Conservation (phyloP, 2,797 vertebrate species). For the Gallinago solitaria region DNA sequence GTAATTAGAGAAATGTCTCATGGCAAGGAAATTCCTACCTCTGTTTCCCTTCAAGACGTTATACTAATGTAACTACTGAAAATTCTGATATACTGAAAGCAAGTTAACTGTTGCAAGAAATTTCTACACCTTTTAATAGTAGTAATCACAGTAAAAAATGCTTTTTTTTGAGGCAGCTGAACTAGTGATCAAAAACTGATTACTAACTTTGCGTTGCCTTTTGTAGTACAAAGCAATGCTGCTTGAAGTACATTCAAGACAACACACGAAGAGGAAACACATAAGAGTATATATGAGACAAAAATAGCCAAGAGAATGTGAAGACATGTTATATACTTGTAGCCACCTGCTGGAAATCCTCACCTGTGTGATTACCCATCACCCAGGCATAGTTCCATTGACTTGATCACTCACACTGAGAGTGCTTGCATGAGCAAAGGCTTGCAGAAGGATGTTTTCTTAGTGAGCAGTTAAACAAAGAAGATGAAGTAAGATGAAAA, state of each 20-base stretch:
- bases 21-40: neutral
- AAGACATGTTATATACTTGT: neutral
- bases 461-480: neutral
- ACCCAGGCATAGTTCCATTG: neutral
- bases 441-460: neutral
- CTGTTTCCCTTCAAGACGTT: neutral
- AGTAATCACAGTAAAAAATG: neutral
- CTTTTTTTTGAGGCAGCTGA: neutral
- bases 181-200: neutral
- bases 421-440: neutral
- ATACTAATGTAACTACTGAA: neutral
- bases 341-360: neutral
- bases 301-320: neutral
- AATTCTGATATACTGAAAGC: neutral
- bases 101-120: neutral
- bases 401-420: neutral
- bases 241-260: neutral
- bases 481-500: neutral
- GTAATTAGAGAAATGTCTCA: neutral
- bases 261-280: accelerated
- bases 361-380: neutral
- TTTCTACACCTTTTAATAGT: neutral
- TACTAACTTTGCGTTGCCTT: neutral
- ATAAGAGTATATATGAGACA: neutral
- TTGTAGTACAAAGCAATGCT: neutral